Percentiles rank a stretch among this genome's conserved stretches.
phyloP scores from a whole-genome alignment of 2,888 invertebrate species.

The Gymnoscelis rufifasciata region DNA sequence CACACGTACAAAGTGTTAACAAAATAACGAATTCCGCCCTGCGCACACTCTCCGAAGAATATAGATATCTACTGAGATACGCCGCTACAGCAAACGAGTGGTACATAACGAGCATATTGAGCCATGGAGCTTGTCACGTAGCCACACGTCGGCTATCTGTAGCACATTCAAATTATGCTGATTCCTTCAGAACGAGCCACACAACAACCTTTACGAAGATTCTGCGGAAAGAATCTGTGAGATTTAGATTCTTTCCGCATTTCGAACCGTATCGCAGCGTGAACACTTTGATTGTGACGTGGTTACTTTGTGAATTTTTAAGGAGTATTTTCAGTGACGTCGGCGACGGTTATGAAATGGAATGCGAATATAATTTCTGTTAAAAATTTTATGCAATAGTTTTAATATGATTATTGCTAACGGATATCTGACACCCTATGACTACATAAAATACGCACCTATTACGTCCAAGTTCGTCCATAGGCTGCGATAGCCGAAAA shows the following conservation, averaged over 20 bases:
- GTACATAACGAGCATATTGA: conserved; percentile 48
- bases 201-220: conserved; percentile 19
- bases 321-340: conserved; percentile 3
- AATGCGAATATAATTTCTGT: too few species aligned
- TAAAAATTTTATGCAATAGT: too few species aligned
- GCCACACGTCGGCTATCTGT: conserved; percentile 47
- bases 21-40: conserved; percentile 22
- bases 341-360: too few species aligned
- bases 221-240: too few species aligned
- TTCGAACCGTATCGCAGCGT: conserved; percentile 15
- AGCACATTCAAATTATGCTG: conserved; percentile 60
- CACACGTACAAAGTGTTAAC: conserved; percentile 13
- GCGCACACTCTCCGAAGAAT: conserved; percentile 21
- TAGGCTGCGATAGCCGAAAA: too few species aligned
- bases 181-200: conserved; percentile 36
- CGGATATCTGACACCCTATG: too few species aligned
- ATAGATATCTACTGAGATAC: conserved; percentile 17
- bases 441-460: too few species aligned
- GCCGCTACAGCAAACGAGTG: conserved; percentile 23
- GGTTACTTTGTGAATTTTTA: conserved; percentile 9
- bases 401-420: too few species aligned
- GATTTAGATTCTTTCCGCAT: conserved; percentile 23
- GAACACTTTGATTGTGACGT: conserved; percentile 14
- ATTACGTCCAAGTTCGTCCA: too few species aligned
- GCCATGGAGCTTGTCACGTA: conserved; percentile 53